These are phyloP conservation scores for Xenopus laevis DNA, from an alignment of 2,113 vertebrate species.

Conservation along the genomic window DNA sequence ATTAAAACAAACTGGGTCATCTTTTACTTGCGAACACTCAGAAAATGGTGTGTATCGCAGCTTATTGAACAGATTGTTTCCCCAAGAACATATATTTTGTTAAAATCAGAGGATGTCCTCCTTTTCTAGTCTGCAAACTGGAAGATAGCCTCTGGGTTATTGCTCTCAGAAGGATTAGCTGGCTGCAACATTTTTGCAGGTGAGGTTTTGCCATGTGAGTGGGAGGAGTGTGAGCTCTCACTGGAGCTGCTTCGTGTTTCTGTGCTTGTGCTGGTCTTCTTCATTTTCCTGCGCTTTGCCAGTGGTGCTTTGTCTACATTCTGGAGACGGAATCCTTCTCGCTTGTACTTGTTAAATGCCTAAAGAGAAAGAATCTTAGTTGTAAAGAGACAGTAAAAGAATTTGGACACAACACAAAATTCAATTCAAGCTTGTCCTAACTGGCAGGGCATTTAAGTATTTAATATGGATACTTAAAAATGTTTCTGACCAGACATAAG, in stretches of 20 bases:
- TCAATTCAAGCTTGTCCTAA: no score
- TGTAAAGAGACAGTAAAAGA: background rate
- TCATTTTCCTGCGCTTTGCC: slow-evolving; percentile 97
- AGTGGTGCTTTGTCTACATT: slow-evolving; percentile 86
- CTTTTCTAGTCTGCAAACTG: slow-evolving; percentile 70
- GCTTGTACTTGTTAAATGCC: slow-evolving; percentile 98
- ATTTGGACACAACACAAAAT: no score
- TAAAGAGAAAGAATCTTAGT: slow-evolving; percentile 52
- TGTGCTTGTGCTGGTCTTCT: slow-evolving; percentile 96
- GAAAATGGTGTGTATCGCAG: background rate
- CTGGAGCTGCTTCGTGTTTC: slow-evolving; percentile 97
- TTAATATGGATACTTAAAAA: no score
- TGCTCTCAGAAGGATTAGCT: slow-evolving; percentile 60
- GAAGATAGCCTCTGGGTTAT: slow-evolving; percentile 67
- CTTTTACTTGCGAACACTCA: background rate
- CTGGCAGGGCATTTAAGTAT: background rate
- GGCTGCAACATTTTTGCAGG: slow-evolving; percentile 67
- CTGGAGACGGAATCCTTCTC: slow-evolving; percentile 95
- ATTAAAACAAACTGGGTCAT: background rate
- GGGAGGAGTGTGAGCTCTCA: slow-evolving; percentile 92
- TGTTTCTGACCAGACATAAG: no score
- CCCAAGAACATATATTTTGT: background rate
- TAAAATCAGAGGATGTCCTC: no score
- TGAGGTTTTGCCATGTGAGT: slow-evolving; percentile 83
- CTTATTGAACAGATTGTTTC: background rate